Base-by-base conservation (phyloP, 2,888 invertebrate genomes). In the Acrobasis consociella region DNA sequence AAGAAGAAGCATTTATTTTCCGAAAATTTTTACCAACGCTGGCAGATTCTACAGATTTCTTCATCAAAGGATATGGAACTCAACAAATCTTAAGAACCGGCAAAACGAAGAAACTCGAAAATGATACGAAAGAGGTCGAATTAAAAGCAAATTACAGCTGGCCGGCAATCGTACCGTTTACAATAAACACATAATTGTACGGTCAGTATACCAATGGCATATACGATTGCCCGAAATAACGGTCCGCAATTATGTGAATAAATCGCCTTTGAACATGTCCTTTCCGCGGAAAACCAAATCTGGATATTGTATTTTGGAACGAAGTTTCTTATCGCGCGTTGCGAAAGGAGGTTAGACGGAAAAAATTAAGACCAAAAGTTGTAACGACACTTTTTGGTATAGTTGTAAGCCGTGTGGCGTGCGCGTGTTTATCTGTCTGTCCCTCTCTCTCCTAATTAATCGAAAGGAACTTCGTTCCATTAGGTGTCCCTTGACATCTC, bases 111-210 rank as follows among this genome's bases (percentile, higher is more conserved):
- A 90, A 89, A 82, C 80, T 82, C 83, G 82, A 88, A 89, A 93
- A 91, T 90, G 89, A 91, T 91, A 91, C 89, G 81, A 91, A 91
- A 89, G 85, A 78, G 84, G 85, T 81, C 85, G 88, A 93, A 93
- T 92, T 92, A 92, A 92, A 92, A 88, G 85, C 85, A 89, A 92
- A 92, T 92, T 92, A 91, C 87, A 87, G 90, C 76, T 84, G 81
- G 84, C 81, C 82, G 86, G 91, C 89, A 89, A 90, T 89, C 89
- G 87, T 88, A 82, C 85, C 93, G 89, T 91, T 93, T 93, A 93
- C 91, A 91, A 92, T 93, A 93, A 93, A 93, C 88, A 93, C 93
- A 91, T 93, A 93, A 93, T 93, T 93, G 92, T 86, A 91, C 78
- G 87, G 84, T 80, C 86, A 85, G 90, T 84, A 85, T 87, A 87